Evolutionary conservation across 2,888 invertebrate species (phyloP).

Genomic region (Limenitis camilla): DNA sequence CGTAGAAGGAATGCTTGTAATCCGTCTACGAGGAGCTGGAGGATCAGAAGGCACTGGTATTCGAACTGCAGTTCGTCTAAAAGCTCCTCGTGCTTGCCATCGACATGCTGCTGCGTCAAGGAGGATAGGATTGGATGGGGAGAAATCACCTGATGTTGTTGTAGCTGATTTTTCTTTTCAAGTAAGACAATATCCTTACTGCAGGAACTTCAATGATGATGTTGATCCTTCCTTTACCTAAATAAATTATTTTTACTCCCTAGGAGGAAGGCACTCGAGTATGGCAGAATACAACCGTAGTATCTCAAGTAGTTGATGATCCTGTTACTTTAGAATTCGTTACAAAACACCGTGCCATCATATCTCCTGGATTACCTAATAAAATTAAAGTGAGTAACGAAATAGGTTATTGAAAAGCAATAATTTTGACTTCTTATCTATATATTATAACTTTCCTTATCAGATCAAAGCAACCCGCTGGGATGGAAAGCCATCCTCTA

Average conservation of each 20-base stretch:
- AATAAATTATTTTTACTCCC: conserved; percentile 12
- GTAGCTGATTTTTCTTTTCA: conserved; percentile 64
- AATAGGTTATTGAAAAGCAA: not conserved
- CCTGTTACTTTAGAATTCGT: conserved; percentile 75
- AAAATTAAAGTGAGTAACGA: conserved; percentile 71
- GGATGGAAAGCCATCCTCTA: conserved; percentile 56
- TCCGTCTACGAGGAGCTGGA: conserved; percentile 49
- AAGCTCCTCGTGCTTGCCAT: conserved; percentile 56
- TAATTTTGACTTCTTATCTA: not conserved
- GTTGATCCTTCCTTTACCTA: not conserved
- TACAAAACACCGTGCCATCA: conserved; percentile 72
- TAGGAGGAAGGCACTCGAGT: conserved; percentile 79
- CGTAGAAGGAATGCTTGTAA: conserved; percentile 68
- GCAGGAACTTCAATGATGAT: too few relatives aligned
- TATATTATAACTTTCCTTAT: not conserved
- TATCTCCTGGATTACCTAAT: conserved; percentile 82
- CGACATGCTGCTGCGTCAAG: conserved; percentile 54
- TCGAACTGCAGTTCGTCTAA: conserved; percentile 49
- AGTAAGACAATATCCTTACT: too few relatives aligned
- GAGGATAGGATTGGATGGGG: conserved; percentile 41
- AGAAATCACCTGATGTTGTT: conserved; percentile 44
- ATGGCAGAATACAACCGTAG: conserved; percentile 76
- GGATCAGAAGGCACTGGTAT: conserved; percentile 33
- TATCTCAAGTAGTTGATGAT: conserved; percentile 72
- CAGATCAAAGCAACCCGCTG: conserved; percentile 64